Evolutionary conservation across 2,113 vertebrate species (phyloP).

Genomic region (Chionodraco myersi): DNA sequence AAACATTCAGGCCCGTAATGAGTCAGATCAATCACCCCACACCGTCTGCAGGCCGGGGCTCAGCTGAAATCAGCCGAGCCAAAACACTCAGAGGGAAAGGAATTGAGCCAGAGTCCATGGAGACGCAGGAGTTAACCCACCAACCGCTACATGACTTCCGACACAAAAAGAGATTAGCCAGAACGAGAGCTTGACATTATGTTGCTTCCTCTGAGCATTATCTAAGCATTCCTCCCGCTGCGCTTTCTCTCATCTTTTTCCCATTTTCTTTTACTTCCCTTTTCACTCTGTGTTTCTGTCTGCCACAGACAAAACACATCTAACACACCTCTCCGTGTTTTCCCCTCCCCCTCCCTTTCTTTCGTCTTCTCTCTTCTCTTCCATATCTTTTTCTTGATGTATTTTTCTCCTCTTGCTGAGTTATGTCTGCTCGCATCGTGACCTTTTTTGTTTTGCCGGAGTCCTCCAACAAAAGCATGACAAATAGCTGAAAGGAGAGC

Average conservation of each 20-base stretch:
- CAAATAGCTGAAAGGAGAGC: slow-evolving; percentile 72
- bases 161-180: slow-evolving; percentile 50
- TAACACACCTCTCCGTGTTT: not conserved
- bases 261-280: too few species aligned
- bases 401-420: slow-evolving; percentile 66
- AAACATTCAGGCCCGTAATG: slow-evolving; percentile 53
- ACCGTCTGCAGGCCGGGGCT: slow-evolving; percentile 19
- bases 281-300: slow-evolving; percentile 21
- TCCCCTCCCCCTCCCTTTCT: not conserved
- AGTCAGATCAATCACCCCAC: slow-evolving; percentile 60
- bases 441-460: slow-evolving; percentile 79
- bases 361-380: not conserved
- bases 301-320: slow-evolving; percentile 41
- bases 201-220: slow-evolving; percentile 49
- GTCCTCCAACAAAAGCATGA: slow-evolving; percentile 78
- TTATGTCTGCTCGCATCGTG: slow-evolving; percentile 70
- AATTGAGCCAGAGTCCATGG: slow-evolving; percentile 38
- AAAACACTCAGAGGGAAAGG: slow-evolving; percentile 40
- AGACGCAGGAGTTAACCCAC: slow-evolving; percentile 51
- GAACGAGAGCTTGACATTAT: slow-evolving; percentile 46
- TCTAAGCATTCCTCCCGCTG: slow-evolving; percentile 36
- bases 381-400: slow-evolving; percentile 46
- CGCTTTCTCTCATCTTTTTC: not conserved
- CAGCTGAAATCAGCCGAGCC: slow-evolving; percentile 56
- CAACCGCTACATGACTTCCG: slow-evolving; percentile 45